Evolutionary conservation across 2,113 vertebrate genomes (phyloP).

Genomic region (Sterrhoptilus dennistouni): DNA sequence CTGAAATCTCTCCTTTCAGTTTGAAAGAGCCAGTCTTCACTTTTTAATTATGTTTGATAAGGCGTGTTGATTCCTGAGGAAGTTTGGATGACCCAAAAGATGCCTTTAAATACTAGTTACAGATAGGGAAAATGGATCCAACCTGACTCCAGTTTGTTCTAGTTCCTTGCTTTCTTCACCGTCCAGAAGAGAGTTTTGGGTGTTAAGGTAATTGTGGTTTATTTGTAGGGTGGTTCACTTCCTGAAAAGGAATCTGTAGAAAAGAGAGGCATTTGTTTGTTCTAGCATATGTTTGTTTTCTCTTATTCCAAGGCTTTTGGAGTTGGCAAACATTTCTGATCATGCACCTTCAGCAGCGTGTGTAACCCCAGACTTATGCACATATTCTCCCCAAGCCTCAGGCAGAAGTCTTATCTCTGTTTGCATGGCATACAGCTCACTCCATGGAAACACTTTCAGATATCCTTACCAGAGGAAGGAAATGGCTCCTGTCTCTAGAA

Average conservation of each 20-base stretch:
- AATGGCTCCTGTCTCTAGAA: slow-evolving; percentile 3
- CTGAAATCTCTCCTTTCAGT: neutral
- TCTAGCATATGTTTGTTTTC: slow-evolving; percentile 11
- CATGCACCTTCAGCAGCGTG: neutral
- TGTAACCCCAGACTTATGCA: neutral
- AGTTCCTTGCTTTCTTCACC: neutral
- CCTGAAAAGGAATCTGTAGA: neutral
- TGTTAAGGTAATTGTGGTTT: neutral
- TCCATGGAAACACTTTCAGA: slow-evolving; percentile 16
- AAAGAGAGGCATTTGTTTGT: neutral
- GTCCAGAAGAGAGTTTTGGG: neutral
- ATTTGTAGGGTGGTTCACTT: slow-evolving; percentile 5
- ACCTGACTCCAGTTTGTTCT: neutral
- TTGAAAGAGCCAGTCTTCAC: neutral
- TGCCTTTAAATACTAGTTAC: neutral
- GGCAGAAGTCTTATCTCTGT: slow-evolving; percentile 23
- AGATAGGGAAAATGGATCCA: neutral
- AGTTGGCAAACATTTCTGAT: neutral
- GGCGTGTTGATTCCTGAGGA: neutral
- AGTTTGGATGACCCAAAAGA: neutral
- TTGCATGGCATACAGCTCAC: neutral
- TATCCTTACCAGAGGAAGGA: slow-evolving; percentile 28
- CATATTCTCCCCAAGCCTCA: neutral
- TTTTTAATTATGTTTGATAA: neutral
- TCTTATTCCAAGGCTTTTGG: neutral